Conservation (phyloP, 1,140 invertebrate genomes). For the Heterodera carotae region DNA sequence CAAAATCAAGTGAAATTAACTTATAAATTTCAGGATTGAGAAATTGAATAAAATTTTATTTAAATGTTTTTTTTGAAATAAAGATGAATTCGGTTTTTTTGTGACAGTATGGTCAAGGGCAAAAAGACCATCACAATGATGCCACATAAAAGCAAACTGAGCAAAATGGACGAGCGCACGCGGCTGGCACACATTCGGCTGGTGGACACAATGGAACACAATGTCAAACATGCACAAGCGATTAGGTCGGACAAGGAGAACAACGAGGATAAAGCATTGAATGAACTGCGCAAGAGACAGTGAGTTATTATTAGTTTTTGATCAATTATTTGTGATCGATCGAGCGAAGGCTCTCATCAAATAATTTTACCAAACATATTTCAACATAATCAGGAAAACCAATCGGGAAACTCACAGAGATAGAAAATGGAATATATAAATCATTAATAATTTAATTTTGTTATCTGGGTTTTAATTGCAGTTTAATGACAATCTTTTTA, state of each 20-base stretch:
- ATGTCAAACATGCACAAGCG: slow-evolving; percentile 36
- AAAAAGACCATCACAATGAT: slow-evolving; percentile 55
- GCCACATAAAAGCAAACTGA: slow-evolving; percentile 61
- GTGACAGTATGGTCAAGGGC: slow-evolving; percentile 53
- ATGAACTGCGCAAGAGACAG: slow-evolving; percentile 44
- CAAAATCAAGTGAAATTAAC: slow-evolving; percentile 59
- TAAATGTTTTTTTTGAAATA: slow-evolving; percentile 32
- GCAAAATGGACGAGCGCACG: slow-evolving; percentile 48
- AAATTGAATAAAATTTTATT: slow-evolving; percentile 28
- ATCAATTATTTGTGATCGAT: neutral
- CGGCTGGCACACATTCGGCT: slow-evolving; percentile 52
- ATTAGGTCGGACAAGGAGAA: slow-evolving; percentile 29
- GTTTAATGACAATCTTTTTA: too few relatives aligned
- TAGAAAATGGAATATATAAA: too few relatives aligned
- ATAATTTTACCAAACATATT: too few relatives aligned
- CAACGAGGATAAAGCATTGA: slow-evolving; percentile 38
- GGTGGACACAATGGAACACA: slow-evolving; percentile 53
- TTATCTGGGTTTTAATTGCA: too few relatives aligned
- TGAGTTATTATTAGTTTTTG: slow-evolving; percentile 23
- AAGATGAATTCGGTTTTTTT: too few relatives aligned
- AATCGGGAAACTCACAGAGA: too few relatives aligned
- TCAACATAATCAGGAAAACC: too few relatives aligned
- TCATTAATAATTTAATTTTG: too few relatives aligned
- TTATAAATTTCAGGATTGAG: too few relatives aligned
- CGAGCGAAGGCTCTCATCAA: too few relatives aligned